Base-by-base conservation (phyloP, 2,888 invertebrate species). In the Acanthosoma haemorrhoidale region DNA sequence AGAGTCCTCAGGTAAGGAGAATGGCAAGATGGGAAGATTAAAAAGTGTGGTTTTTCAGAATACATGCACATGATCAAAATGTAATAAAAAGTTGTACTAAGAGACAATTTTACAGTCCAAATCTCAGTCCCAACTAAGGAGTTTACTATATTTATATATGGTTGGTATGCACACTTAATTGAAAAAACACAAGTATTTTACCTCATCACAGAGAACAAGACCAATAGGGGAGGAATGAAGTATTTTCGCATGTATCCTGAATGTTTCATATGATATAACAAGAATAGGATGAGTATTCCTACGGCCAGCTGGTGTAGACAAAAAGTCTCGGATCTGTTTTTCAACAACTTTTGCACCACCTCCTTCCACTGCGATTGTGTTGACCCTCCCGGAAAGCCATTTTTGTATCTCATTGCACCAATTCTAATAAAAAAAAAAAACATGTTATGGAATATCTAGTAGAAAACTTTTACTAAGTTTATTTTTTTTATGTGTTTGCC, bases 231-330 rank as follows among this genome's bases (percentile, higher is more conserved):
- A 90, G 71, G 88, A 88, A 78, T 96, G 94, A 58, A 99, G 82
- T 70, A 94, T 93, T 68, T 88, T 84, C 0, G 94, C 87, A 79
- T 99, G 97, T 75, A 97, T 87, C 63, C 99, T 88, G 79, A 99
- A 98, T 2, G 97, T 97, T 82, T 99, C 99, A 79, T 99, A 99
- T 0, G 98, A 98, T 73, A 99, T 96, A 68, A 99, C 95, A n/a
- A 99, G 83, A 11, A 99, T 90, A 0, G 98, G 97, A 75, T 89
- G 89, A 0, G 91, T 89, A 74, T 90, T 87, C 13, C 93, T 77
- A 43, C 83, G 83, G 0, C 92, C 88, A 21, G 87, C 86, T 71
- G 85, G 88, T 29, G 89, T 89, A 76, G 90, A 88, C 85, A 93
- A 94, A 79, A 94, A 98, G 73, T 90, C 88, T 71, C 85, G 88